Evolutionary conservation across 2,888 invertebrate species (phyloP), one percentile per base, ranked within the genome.

Genomic region (Electrophaes corylata): DNA sequence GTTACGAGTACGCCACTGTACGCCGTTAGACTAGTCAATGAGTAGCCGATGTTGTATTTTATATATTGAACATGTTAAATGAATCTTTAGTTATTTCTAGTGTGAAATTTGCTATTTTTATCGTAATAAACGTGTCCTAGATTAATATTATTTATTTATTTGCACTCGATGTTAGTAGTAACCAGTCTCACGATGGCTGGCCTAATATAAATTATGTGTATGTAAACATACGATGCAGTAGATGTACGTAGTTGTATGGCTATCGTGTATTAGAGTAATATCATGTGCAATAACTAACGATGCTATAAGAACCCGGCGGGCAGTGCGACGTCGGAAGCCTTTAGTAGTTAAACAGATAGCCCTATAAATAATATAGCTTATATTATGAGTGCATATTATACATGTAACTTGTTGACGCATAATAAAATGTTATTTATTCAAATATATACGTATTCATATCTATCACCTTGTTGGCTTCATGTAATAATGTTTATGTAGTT

Each of bases 21-120:
- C 84, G 86, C 88, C 81, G 84, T 83, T 89, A 90, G 88, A 89
- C 90, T 91, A 91, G 91, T 91, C 91, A 91, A 83, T 84, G 86
- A 84, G 82, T 88, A 89, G 89, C 81, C 83, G 81, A 88, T 88
- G 86, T 88, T 89, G 83, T 88, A 88, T 83, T 84, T 83, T 83
- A 82, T 84, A 76, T 88, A 87, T 86, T 84, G 82, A 81, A 83
- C 85, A 81, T 84, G 79, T 87, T 84, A 81, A 65, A 84, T 83
- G 85, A 83, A 90, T 88, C 86, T 90, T 88, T 90, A 88, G 89
- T 90, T 90, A 79, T 85, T 80, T 81, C 74, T 88, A 88, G 83
- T 85, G 80, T 83, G 80, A 85, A 84, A 83, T 85, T 79, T 78
- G 79, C 85, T 84, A 86, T 84, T 81, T 82, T 83, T 83, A 82